Evolutionary conservation across 2,797 vertebrate species (phyloP).

Genomic region (Pterois miles): DNA sequence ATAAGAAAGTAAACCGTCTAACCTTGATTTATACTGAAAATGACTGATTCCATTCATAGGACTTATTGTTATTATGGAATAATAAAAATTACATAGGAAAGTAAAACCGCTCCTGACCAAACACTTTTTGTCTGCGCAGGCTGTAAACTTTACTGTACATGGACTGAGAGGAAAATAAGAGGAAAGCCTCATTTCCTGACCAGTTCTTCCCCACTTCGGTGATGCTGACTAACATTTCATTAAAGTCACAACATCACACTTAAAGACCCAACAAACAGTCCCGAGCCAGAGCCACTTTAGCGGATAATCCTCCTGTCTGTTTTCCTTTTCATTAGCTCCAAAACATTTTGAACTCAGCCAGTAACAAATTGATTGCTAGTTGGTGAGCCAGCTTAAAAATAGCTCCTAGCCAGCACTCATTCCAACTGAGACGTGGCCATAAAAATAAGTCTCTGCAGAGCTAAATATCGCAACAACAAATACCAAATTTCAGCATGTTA

Average conservation of each 20-base stretch:
- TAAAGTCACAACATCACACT: neutral
- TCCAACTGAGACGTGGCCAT: neutral
- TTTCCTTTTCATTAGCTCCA: neutral
- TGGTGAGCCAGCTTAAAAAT: slow-evolving; percentile 34
- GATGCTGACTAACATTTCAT: neutral
- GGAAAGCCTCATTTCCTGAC: slow-evolving; percentile 1
- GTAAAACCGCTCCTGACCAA: neutral
- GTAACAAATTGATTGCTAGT: slow-evolving; percentile 4
- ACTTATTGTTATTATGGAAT: neutral
- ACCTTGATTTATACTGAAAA: neutral
- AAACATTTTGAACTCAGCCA: slow-evolving; percentile 14
- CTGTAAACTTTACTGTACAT: neutral
- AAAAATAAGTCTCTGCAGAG: neutral
- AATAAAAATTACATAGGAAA: neutral
- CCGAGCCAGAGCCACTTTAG: neutral
- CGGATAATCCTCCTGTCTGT: neutral
- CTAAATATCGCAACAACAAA: neutral
- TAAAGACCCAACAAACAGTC: neutral
- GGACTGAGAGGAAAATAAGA: neutral
- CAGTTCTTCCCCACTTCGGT: neutral
- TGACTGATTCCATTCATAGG: neutral
- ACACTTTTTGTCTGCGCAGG: neutral
- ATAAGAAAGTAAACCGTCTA: neutral
- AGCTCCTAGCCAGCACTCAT: slow-evolving; percentile 4
- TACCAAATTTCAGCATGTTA: neutral